Evolutionary conservation across 2,797 vertebrate genomes (phyloP), one percentile per base, ranked within the genome.

Genomic region (Podarcis siculus): DNA sequence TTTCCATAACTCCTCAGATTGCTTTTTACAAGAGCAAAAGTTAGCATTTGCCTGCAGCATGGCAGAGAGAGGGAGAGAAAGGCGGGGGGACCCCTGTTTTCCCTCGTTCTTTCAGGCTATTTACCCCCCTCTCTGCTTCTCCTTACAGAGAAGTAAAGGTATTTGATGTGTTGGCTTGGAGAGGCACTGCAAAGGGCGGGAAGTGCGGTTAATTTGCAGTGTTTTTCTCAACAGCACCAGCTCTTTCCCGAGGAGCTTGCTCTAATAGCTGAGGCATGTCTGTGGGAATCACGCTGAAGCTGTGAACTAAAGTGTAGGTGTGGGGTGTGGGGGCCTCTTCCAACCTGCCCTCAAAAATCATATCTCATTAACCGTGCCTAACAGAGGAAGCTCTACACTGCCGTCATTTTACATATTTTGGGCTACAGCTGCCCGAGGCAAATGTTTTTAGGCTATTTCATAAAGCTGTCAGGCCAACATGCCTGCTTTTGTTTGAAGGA

Each of bases 381-480:
- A 72, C 23, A 90, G 95, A 94, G 93, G 91, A 92, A 91, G 91
- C 93, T 96, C 94, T 91, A 89, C 92, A 87, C 83, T 91, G 92
- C 89, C 95, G 91, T 94, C 93, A 94, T 95, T 94, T 93, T 86
- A 82, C 30, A 45, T 93, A 92, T 91, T 96, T 64, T 96, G 94
- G 89, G 85, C 94, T 96, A 94, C 94, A 95, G 95, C 94, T 94
- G 92, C 95, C 91, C 0, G 86, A 91, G 93, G 95, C 92, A 79
- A 95, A 94, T 95, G 92, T 91, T 90, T 92, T 76, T 30, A 94
- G 89, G 87, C 32, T 92, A 91, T 95, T 96, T 93, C 94, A 93
- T 91, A 88, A 45, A 89, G 94, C 91, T 95, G 95, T 92, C 94
- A 95, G 96, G 95, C 95, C 93, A 94, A 95, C 87, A 90, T 27